phyloP scores from a whole-genome alignment of 2,888 invertebrate species.

The Ormyrus pomaceus region DNA sequence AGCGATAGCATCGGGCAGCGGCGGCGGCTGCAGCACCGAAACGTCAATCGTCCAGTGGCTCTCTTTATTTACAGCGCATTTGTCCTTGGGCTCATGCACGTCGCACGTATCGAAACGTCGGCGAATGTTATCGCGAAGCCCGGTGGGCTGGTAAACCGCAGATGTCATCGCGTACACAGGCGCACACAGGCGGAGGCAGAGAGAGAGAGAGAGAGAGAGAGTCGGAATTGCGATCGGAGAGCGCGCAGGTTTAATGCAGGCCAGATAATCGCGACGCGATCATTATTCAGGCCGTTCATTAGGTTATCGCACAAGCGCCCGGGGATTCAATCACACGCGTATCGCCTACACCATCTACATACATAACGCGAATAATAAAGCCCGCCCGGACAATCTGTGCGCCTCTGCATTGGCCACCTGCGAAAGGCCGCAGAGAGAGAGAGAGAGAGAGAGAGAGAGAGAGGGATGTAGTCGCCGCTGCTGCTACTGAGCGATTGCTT shows the following conservation, averaged over 20 bases:
- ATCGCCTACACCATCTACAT: constrained; percentile 71
- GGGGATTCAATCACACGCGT: constrained; percentile 69
- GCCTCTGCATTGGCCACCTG: not conserved
- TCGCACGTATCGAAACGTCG: constrained; percentile 21
- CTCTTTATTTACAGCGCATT: not conserved
- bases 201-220: not conserved
- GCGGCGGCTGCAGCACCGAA: not conserved
- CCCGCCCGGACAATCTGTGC: constrained; percentile 25
- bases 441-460: no score
- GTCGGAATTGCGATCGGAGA: no score
- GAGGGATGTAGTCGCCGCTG: no score
- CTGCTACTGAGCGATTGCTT: constrained; percentile 20
- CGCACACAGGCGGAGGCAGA: not conserved
- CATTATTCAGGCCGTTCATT: constrained; percentile 74
- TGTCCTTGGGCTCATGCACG: not conserved
- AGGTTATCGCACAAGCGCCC: constrained; percentile 69
- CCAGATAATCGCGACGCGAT: constrained; percentile 61
- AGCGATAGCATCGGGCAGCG: not conserved
- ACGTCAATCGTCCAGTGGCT: no score
- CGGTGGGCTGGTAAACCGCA: constrained; percentile 6
- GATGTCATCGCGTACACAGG: constrained; percentile 17
- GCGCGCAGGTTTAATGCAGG: constrained; percentile 1
- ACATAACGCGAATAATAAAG: constrained; percentile 70
- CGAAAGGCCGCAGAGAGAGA: no score
- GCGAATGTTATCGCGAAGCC: constrained; percentile 4